phyloP scores from a whole-genome alignment of 1,140 invertebrate genomes.

The Calephelis virginiensis region DNA sequence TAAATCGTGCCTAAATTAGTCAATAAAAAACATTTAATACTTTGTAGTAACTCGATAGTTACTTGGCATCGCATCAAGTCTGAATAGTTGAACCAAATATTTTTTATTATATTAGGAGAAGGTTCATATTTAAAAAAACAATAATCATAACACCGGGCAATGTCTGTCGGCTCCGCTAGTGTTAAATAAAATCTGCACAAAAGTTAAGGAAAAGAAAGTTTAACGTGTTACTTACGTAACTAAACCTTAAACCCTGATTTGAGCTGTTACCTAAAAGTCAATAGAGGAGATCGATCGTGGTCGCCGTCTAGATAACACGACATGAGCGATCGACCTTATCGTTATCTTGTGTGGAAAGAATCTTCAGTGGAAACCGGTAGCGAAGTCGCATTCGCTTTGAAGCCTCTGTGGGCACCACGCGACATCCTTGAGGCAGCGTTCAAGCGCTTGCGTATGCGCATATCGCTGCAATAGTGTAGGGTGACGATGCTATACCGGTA shows the following conservation, averaged over 20 bases:
- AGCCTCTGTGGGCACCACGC: constrained; percentile 67
- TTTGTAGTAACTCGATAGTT: too few species aligned
- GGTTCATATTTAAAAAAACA: too few species aligned
- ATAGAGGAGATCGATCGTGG: constrained; percentile 60
- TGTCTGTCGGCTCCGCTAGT: too few species aligned
- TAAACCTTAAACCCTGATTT: constrained; percentile 17
- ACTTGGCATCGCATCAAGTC: too few species aligned
- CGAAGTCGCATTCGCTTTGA: constrained; percentile 62
- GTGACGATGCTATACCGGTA: constrained; percentile 65
- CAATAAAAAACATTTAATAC: too few species aligned
- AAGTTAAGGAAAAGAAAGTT: neutral
- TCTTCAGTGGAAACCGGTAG: constrained; percentile 53
- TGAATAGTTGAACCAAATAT: too few species aligned
- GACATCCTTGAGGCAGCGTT: constrained; percentile 56
- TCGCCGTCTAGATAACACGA: constrained; percentile 66
- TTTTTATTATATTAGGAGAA: too few species aligned
- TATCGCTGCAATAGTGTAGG: constrained; percentile 35
- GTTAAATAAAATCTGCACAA: neutral
- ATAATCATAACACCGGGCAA: too few species aligned
- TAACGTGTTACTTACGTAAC: constrained; percentile 39
- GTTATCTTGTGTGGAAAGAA: constrained; percentile 67
- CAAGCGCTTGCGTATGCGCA: constrained; percentile 45
- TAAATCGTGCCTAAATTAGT: too few species aligned
- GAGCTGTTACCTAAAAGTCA: constrained; percentile 33
- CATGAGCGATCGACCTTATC: constrained; percentile 72